These are phyloP conservation scores for Sardina pilchardus DNA, from an alignment of 2,113 vertebrate genomes.

Conservation along the genomic window DNA sequence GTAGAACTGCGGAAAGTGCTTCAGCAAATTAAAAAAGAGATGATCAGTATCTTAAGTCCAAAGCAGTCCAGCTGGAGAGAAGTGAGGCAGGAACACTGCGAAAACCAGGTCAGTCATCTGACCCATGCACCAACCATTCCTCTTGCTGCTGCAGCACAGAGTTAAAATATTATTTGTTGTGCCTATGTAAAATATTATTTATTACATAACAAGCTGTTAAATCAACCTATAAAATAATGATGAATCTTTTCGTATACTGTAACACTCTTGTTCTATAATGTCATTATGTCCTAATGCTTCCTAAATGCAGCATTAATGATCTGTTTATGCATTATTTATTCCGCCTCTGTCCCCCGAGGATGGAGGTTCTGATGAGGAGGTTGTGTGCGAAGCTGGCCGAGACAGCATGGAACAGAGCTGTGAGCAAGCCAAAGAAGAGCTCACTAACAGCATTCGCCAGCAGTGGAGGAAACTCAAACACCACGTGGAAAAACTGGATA, in stretches of 20 bases:
- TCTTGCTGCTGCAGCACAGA: background rate
- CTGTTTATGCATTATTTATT: background rate
- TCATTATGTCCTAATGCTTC: background rate
- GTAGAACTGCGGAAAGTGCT: slow-evolving; percentile 91
- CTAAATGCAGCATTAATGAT: background rate
- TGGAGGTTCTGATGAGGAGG: slow-evolving; percentile 84
- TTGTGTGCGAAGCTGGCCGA: slow-evolving; percentile 80
- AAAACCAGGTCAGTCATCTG: slow-evolving; percentile 68
- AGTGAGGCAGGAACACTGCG: slow-evolving; percentile 71
- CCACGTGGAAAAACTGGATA: slow-evolving; percentile 90
- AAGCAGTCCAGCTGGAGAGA: slow-evolving; percentile 75
- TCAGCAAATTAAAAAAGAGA: slow-evolving; percentile 97
- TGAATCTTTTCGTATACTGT: background rate
- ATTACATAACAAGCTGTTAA: background rate
- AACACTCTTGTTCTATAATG: background rate
- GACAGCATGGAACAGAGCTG: slow-evolving; percentile 85
- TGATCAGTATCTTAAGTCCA: slow-evolving; percentile 84
- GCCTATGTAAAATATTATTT: background rate
- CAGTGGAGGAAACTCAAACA: slow-evolving; percentile 94
- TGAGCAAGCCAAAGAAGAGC: slow-evolving; percentile 86
- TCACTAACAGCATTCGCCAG: slow-evolving; percentile 92
- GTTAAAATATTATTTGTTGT: background rate
- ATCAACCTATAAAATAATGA: background rate
- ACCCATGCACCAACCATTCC: background rate
- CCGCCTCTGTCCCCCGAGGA: slow-evolving; percentile 48